Conservation (phyloP, 2,797 vertebrate genomes). For the Coreius guichenoti region DNA sequence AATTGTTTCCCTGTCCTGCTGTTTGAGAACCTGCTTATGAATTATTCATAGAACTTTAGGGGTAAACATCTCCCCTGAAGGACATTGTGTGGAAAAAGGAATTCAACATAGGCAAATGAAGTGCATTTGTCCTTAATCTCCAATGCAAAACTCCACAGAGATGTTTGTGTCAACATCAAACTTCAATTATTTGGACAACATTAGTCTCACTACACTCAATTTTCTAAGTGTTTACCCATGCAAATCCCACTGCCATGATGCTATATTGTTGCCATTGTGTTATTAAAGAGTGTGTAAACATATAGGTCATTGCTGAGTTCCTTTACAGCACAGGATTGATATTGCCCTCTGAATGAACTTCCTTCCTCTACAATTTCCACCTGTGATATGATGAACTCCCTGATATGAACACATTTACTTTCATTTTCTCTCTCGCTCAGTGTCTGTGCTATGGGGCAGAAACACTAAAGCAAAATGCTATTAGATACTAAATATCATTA, state of each 20-base stretch:
- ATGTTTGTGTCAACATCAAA: constrained; percentile 11
- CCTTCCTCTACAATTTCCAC: constrained; percentile 1
- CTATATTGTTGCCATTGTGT: background rate
- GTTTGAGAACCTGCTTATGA: background rate
- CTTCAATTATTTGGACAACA: constrained; percentile 18
- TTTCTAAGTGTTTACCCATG: background rate
- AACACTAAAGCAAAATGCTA: background rate
- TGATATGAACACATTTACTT: background rate
- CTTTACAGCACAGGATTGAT: background rate
- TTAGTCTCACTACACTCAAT: background rate
- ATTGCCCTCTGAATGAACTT: constrained; percentile 21
- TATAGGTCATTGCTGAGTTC: background rate
- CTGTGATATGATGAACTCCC: constrained; percentile 8
- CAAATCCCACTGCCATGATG: background rate
- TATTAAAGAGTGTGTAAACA: background rate
- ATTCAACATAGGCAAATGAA: background rate
- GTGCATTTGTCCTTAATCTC: background rate
- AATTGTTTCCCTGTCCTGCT: background rate
- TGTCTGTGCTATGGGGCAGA: background rate
- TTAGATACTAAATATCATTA: constrained; percentile 27
- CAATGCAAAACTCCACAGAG: background rate
- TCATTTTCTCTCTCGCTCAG: background rate
- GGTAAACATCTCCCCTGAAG: background rate
- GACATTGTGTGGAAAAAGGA: background rate
- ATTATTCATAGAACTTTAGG: constrained; percentile 17